Base-by-base conservation (phyloP, 2,888 invertebrate genomes). In the Lymantria dispar region DNA sequence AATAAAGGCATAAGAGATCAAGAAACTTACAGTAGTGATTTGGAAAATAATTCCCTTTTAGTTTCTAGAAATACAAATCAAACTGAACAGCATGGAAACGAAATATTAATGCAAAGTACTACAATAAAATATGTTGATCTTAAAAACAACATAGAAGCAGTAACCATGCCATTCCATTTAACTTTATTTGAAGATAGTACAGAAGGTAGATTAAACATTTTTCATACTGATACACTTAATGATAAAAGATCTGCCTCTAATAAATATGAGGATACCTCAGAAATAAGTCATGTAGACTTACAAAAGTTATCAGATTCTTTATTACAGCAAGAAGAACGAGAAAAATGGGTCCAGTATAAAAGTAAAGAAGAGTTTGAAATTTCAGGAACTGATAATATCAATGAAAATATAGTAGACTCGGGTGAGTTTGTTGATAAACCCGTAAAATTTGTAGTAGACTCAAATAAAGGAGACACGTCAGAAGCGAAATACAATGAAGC, bases 221-320 rank as follows among this genome's bases (percentile, higher is more conserved):
- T 40, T 29, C 14, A 46, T 44, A 46, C 31, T 46, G 39, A 50
- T 0, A 38, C 10, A 3, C 41, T 31, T 39, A 42, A 47, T 29
- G 42, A 47, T 14, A 37, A 43, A 9, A 29, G 14, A 5, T 22
- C 46, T 9, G 44, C 43, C 22, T 8, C 12, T 39, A 46, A 30
- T 37, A 31, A 52, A 22, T n/a, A 41, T 46, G 10, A 46, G 11
- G 7, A 14, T 12, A 8, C 11, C n/a, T 43, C 46, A 43, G 39
- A 47, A 45, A 44, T 72, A 8, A 64, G 69, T 43, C 68, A 75
- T 39, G 56, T 72, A 44, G 87, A 87, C 57, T 71, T 87, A 55
- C 84, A 87, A 69, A 69, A 75, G 14, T 70, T 83, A 59, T 85
- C 87, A 7, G 68, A 86, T 67, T 72, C 76, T 13, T 67, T 86